Base-by-base conservation (phyloP, 2,797 vertebrate species). In the Eremophila alpestris region DNA sequence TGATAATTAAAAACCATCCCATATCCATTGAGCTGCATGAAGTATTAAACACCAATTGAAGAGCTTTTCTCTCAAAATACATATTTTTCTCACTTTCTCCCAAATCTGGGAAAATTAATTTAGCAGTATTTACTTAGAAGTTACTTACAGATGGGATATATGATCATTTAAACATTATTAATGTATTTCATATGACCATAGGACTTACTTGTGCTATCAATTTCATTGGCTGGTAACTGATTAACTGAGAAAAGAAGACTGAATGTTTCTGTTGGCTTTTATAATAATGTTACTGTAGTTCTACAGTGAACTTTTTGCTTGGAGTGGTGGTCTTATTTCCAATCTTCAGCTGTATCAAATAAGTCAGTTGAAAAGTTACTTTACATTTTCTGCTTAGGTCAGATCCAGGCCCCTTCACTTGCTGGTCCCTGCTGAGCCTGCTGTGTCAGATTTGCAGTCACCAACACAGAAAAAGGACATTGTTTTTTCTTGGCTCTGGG, bases 241-340 rank as follows among this genome's bases (percentile, higher is more conserved):
- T 93, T 96, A 92, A 87, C 76, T 97, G 78, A 46, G 87, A 68
- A 95, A 60, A 95, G 16, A 83, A 83, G 87, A 96, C 69, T 84
- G 80, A 95, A 78, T 95, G 71, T 93, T 92, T 43, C 23, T 92
- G 92, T 96, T 92, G 89, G 79, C 81, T 96, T 91, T 56, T 84
- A 24, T 75, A 94, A 83, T 70, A 54, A 87, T 86, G 88, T 87
- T 71, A 76, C 43, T 94, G 49, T 82, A 83, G 17, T 55, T 95
- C 87, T 90, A 58, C 36, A 5, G 13, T 84, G 94, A 97, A 96
- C 90, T 55, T 96, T 97, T 97, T 98, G 97, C 97, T 98, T 98
- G 94, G 97, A 97, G 96, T 97, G 92, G 97, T 97, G 97, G 96
- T 98, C 96, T 60, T 92, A 87, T 64, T 91, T 88, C 74, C 68